Evolutionary conservation across 1,140 invertebrate species (phyloP), one percentile per base, ranked within the genome.

Genomic region (Solen grandis): DNA sequence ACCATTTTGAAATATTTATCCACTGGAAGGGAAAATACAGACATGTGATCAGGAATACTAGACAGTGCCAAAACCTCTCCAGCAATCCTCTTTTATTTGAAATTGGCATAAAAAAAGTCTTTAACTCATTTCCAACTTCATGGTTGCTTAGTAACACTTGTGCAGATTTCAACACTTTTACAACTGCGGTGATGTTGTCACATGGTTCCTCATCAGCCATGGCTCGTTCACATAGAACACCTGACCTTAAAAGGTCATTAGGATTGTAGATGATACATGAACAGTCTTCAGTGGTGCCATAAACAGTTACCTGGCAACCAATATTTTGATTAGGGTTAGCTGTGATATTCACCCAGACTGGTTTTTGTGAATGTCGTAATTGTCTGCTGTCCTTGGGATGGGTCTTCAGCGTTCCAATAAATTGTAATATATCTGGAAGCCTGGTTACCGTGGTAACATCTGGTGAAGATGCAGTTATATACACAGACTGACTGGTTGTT

Each of bases 201-300:
- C 25, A 22, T 2, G 52, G 1, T 63, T 35, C 38, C 33, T 27
- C 16, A 22, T 1, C 13, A 13, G 59, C 27, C 13, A 35, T 5
- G 2, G 22, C 4, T 36, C 57, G 68, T 54, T 60, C n/a, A 33
- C 19, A 60, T 14, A 85, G 41, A 54, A 79, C 75, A 27, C 70
- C 76, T 22, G 84, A 85, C 25, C 79, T 69, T 25, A 83, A 59
- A 66, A 83, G 33, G 16, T 79, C 63, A 27, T 62, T 33, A 14
- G 81, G 74, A 41, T 76, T 60, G 74, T 78, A 85, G 3, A 83
- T 69, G 16, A 85, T 77, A n/a, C 74, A 33, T 27, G 80, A 81
- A 22, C 79, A 74, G 27, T 63, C 10, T n/a, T 52, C 41, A 33
- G 5, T 55, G 16, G 35, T 33, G 22, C 41, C 46, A 8, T 55